Evolutionary conservation across 2,888 invertebrate genomes (phyloP).

Genomic region (Frankliniella intonsa): DNA sequence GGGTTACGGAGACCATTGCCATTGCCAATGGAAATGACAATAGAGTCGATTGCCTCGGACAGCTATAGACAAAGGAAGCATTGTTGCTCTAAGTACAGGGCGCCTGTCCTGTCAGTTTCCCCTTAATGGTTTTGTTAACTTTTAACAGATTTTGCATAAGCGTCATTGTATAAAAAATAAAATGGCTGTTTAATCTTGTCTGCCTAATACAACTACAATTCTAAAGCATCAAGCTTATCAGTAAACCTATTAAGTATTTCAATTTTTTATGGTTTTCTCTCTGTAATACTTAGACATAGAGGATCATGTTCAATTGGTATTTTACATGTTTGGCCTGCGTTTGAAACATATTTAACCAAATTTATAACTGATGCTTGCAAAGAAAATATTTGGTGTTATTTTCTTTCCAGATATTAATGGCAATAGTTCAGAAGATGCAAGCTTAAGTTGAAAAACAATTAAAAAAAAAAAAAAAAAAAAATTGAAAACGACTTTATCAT

Average conservation of each 20-base stretch:
- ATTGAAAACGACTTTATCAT: neutral
- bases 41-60: neutral
- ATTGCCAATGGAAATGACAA: neutral
- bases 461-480: neutral
- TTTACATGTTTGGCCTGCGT: too few relatives aligned
- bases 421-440: neutral
- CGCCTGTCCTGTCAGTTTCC: neutral
- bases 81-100: slow-evolving; percentile 16
- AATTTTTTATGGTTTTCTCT: neutral
- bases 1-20: slow-evolving; percentile 5
- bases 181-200: neutral
- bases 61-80: slow-evolving; percentile 13
- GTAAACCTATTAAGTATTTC: neutral
- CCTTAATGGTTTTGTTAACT: neutral
- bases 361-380: too few relatives aligned
- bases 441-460: neutral
- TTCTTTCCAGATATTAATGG: too few relatives aligned
- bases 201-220: neutral
- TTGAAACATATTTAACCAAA: too few relatives aligned
- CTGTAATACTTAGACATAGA: neutral
- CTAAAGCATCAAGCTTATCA: neutral
- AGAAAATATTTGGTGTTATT: too few relatives aligned
- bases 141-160: slow-evolving; percentile 2
- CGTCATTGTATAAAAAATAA: slow-evolving; percentile 13
- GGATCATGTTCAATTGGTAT: too few relatives aligned